Evolutionary conservation across 1,140 invertebrate genomes (phyloP), one percentile per base, ranked within the genome.

Genomic region (Leptinotarsa defecta): DNA sequence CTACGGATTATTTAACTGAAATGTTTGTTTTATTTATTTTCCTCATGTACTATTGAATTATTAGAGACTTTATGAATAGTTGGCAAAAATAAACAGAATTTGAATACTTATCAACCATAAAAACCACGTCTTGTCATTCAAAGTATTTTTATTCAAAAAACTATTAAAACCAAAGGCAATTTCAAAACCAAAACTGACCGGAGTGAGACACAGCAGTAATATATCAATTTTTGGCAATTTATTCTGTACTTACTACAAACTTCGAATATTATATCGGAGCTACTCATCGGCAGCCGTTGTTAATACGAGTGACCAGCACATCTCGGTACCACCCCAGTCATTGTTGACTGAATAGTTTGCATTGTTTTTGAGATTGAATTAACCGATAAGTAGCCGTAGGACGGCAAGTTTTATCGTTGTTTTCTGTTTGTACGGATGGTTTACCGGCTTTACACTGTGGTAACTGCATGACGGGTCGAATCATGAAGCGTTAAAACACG

Each of bases 241-340:
- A 43, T 43, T 43, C 34, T 11, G 8, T 43, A 43, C 8, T 8
- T 43, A 11, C 52, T 15, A 57, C 17, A 57, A 57, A 15, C 52
- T n/a, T n/a, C n/a, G 13, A 57, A 57, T 57, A 19, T 19, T 17
- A 1, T 57, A 57, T 57, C 52, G 52, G 3, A n/a, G 52, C 52
- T 57, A n/a, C 52, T 17, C 52, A 57, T 57, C 52, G 52, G 52
- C 52, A 57, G 52, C 52, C 52, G 52, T 57, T 57, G 52, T 57
- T 57, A 57, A 57, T 57, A 57, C 17, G 52, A 57, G 52, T 57
- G 52, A 57, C 52, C 52, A 57, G 52, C 52, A 57, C 52, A 57
- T 57, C 13, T 57, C 3, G n/a, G 52, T 57, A 57, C 52, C 17
- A 57, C 52, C 52, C 52, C 52, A 57, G 52, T 57, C 52, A 57